A percentile compares a stretch with the other conserved stretches of the same genome.
These are phyloP conservation scores for Alcis repandata DNA, from an alignment of 2,888 invertebrate species.

Conservation along the genomic window DNA sequence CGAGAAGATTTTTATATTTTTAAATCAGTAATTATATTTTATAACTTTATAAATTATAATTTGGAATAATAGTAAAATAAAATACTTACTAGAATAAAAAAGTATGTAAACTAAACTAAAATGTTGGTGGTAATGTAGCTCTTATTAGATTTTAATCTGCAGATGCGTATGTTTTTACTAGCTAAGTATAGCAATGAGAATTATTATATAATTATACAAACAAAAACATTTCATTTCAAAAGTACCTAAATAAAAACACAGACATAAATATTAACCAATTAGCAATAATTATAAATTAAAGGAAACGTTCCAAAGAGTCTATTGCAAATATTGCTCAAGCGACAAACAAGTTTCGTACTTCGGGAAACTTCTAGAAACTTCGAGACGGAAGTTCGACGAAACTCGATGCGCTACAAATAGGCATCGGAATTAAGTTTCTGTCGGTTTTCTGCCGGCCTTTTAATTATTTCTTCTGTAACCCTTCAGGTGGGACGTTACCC, in stretches of 20 bases:
- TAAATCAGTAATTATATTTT: too few species aligned
- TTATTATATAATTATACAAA: too few species aligned
- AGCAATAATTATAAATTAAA: constrained; percentile 82
- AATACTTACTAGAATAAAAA: too few species aligned
- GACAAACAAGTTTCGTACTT: constrained; percentile 59
- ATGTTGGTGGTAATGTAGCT: not conserved
- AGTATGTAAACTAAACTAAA: too few species aligned
- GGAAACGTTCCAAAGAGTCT: constrained; percentile 72
- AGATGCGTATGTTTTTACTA: too few species aligned
- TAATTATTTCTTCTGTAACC: constrained; percentile 80
- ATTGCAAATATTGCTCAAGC: constrained; percentile 74
- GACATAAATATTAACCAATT: constrained; percentile 68
- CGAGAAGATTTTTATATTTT: not conserved
- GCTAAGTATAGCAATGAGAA: too few species aligned
- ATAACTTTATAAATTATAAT: too few species aligned
- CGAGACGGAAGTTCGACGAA: constrained; percentile 59
- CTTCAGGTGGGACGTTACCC: constrained; percentile 71
- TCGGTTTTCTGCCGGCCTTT: constrained; percentile 81
- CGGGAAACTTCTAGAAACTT: constrained; percentile 54
- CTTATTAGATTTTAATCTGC: too few species aligned
- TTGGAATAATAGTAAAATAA: too few species aligned
- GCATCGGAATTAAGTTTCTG: constrained; percentile 82
- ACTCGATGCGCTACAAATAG: constrained; percentile 83
- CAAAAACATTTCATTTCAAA: not conserved
- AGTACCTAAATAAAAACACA: constrained; percentile 26